Evolutionary conservation across 1,140 invertebrate genomes (phyloP).

Genomic region (Antheraea pernyi): DNA sequence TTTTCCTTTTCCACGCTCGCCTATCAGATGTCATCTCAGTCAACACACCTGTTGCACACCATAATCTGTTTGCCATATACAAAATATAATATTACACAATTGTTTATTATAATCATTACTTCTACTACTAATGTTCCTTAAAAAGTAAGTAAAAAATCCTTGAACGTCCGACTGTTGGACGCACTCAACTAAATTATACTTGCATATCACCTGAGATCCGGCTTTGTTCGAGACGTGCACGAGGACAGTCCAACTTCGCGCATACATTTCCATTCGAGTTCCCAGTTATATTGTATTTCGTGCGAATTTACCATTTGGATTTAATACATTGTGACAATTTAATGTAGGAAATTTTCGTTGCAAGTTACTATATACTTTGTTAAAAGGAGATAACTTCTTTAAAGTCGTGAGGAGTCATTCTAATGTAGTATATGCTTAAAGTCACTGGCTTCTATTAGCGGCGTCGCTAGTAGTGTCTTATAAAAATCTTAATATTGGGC

Average conservation of each 20-base stretch:
- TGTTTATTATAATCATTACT: too few species aligned
- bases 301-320: conserved; percentile 1
- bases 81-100: too few species aligned
- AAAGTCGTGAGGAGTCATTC: too few species aligned
- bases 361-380: background rate
- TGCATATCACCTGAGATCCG: conserved; percentile 12
- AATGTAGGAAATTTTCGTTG: background rate
- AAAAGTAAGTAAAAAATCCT: conserved; percentile 6
- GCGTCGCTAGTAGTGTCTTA: too few species aligned
- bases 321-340: background rate
- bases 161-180: conserved; percentile 1
- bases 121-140: too few species aligned
- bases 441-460: too few species aligned
- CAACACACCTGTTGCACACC: too few species aligned
- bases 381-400: background rate
- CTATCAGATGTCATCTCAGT: too few species aligned
- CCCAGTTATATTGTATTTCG: background rate
- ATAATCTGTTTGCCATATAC: too few species aligned
- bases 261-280: conserved; percentile 5
- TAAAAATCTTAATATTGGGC: too few species aligned
- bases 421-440: too few species aligned
- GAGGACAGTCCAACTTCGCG: conserved; percentile 6
- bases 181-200: conserved; percentile 14
- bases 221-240: conserved; percentile 4
- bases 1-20: too few species aligned